phyloP scores from a whole-genome alignment of 2,113 vertebrate genomes.

The Stegostoma tigrinum region DNA sequence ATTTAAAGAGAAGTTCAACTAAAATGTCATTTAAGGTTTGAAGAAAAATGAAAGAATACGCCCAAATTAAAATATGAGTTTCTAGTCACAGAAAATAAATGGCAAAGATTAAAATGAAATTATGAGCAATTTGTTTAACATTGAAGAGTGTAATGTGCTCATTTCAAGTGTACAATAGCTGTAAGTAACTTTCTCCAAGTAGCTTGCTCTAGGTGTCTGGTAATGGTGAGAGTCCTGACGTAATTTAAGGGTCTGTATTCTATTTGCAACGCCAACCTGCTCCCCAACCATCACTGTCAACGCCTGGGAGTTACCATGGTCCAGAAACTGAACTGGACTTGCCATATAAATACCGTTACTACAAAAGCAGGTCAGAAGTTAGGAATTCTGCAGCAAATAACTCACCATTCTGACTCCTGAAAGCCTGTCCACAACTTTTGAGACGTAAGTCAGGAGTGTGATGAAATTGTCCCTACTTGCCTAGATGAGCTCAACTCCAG shows the following conservation, averaged over 20 bases:
- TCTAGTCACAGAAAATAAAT: background rate
- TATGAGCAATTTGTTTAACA: background rate
- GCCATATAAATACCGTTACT: too few species aligned
- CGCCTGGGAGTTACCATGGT: too few species aligned
- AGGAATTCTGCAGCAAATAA: too few species aligned
- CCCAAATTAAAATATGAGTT: background rate
- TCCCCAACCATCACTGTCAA: too few species aligned
- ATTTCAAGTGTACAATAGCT: background rate
- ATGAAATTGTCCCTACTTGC: too few species aligned
- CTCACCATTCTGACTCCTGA: too few species aligned
- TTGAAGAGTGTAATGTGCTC: background rate
- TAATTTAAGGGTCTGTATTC: background rate
- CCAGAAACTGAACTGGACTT: too few species aligned
- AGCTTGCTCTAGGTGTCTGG: background rate
- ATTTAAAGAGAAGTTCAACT: background rate
- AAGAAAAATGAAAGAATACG: background rate
- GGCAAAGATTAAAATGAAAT: background rate
- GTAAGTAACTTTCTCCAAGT: background rate
- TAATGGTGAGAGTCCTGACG: background rate
- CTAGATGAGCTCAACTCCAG: too few species aligned
- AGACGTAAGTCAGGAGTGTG: too few species aligned
- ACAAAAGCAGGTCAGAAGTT: too few species aligned
- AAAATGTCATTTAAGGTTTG: background rate
- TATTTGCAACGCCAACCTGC: background rate
- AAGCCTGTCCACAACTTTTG: too few species aligned